Percentiles rank a stretch among this genome's conserved stretches.
Conservation (phyloP, 2,888 invertebrate species). For the Leptinotarsa haldemani region DNA sequence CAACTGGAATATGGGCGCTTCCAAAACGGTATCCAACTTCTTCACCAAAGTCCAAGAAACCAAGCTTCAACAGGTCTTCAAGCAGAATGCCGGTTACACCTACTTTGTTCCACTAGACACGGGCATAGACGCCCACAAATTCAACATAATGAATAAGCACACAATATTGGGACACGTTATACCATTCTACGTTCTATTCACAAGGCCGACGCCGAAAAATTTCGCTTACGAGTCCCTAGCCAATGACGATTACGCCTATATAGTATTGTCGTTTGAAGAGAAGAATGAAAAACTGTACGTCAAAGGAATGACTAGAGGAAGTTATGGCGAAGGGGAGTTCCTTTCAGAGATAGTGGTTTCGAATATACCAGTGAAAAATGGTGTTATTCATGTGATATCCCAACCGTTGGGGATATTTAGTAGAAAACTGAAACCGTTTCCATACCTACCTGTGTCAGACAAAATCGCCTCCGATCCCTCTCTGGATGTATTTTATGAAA, state of each 20-base stretch:
- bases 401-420: slow-evolving; percentile 89
- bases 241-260: slow-evolving; percentile 83
- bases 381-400: slow-evolving; percentile 91
- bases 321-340: slow-evolving; percentile 82
- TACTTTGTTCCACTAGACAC: slow-evolving; percentile 91
- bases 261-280: slow-evolving; percentile 79
- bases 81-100: slow-evolving; percentile 80
- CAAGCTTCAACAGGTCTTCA: slow-evolving; percentile 76
- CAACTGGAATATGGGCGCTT: slow-evolving; percentile 45
- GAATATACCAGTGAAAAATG: slow-evolving; percentile 91
- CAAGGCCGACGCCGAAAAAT: slow-evolving; percentile 79
- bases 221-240: slow-evolving; percentile 82
- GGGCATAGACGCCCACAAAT: slow-evolving; percentile 75
- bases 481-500: slow-evolving; percentile 80
- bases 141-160: slow-evolving; percentile 79
- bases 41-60: slow-evolving; percentile 76
- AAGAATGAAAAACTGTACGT: slow-evolving; percentile 78
- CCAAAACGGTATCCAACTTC: slow-evolving; percentile 66
- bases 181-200: slow-evolving; percentile 86
- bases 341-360: slow-evolving; percentile 83
- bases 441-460: slow-evolving; percentile 83
- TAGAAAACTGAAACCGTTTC: slow-evolving; percentile 84
- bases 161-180: slow-evolving; percentile 90
- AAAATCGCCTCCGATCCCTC: slow-evolving; percentile 87
- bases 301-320: slow-evolving; percentile 71